Percentiles rank a stretch among this genome's conserved stretches.
Conservation (phyloP, 2,113 vertebrate genomes). For the Hippocampus abdominalis region DNA sequence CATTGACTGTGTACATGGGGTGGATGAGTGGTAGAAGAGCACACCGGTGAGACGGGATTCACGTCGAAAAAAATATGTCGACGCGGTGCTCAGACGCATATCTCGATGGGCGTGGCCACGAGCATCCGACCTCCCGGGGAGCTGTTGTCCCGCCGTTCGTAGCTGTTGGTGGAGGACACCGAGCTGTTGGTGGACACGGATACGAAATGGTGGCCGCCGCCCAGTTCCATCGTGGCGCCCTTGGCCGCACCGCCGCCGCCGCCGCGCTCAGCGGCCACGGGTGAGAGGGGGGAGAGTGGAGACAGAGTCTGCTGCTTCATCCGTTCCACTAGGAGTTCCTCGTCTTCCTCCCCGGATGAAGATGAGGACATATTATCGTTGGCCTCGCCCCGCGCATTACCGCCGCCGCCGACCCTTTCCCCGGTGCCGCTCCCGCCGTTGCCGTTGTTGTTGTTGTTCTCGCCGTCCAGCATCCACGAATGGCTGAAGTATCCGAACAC, state of each 20-base stretch:
- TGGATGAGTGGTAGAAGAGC: slow-evolving; percentile 24
- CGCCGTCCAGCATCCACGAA: slow-evolving; percentile 77
- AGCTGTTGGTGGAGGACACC: slow-evolving; percentile 78
- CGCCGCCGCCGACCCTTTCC: slow-evolving; percentile 26
- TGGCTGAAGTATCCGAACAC: slow-evolving; percentile 78
- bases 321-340: slow-evolving; percentile 75
- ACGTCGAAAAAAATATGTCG: neutral
- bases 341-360: slow-evolving; percentile 69
- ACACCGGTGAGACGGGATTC: neutral
- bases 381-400: slow-evolving; percentile 45
- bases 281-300: slow-evolving; percentile 58
- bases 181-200: slow-evolving; percentile 78
- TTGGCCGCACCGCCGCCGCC: slow-evolving; percentile 40
- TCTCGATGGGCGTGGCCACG: slow-evolving; percentile 79
- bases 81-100: slow-evolving; percentile 70
- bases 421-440: slow-evolving; percentile 24
- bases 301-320: slow-evolving; percentile 81
- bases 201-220: slow-evolving; percentile 65
- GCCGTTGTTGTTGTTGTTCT: slow-evolving; percentile 61
- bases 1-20: slow-evolving; percentile 16
- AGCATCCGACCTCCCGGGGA: slow-evolving; percentile 71
- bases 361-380: slow-evolving; percentile 62
- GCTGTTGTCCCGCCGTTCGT: slow-evolving; percentile 73
- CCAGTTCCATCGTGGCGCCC: slow-evolving; percentile 54
- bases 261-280: slow-evolving; percentile 41